These are phyloP conservation scores for Sycobia sp. DNA, from an alignment of 1,140 invertebrate species.

Conservation along the genomic window DNA sequence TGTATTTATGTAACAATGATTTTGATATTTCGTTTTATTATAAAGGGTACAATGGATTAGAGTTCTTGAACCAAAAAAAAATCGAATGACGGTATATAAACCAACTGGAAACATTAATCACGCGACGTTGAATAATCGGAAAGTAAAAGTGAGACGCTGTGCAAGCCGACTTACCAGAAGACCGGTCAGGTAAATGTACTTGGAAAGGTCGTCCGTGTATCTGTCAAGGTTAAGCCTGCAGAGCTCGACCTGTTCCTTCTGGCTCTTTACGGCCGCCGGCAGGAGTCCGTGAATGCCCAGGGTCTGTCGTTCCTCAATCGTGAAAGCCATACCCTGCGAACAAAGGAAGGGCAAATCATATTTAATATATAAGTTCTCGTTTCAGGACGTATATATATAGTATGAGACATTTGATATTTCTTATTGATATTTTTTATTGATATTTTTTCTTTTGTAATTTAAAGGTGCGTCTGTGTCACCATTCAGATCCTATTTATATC, in stretches of 20 bases:
- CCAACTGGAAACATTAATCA: too few relatives aligned
- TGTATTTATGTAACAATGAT: too few relatives aligned
- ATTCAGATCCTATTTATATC: neutral
- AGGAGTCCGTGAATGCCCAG: constrained; percentile 85
- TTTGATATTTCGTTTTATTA: too few relatives aligned
- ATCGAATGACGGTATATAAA: too few relatives aligned
- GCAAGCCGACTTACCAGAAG: constrained; percentile 74
- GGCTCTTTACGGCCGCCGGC: constrained; percentile 78
- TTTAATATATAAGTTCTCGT: neutral
- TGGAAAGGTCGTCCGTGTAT: constrained; percentile 76
- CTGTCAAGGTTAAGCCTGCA: constrained; percentile 73
- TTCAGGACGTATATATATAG: neutral
- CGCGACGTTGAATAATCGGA: too few relatives aligned
- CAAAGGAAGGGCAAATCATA: neutral
- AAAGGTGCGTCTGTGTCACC: neutral
- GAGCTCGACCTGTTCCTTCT: constrained; percentile 81
- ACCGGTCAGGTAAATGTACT: constrained; percentile 79
- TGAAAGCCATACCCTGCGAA: constrained; percentile 82
- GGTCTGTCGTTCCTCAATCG: constrained; percentile 79
- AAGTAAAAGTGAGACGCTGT: too few relatives aligned
- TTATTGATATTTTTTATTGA: neutral
- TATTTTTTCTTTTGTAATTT: neutral
- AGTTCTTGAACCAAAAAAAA: too few relatives aligned
- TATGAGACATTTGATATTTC: neutral
- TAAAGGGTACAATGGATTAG: too few relatives aligned